Conservation (phyloP, 2,113 vertebrate genomes). For the Ammodytes dubius region DNA sequence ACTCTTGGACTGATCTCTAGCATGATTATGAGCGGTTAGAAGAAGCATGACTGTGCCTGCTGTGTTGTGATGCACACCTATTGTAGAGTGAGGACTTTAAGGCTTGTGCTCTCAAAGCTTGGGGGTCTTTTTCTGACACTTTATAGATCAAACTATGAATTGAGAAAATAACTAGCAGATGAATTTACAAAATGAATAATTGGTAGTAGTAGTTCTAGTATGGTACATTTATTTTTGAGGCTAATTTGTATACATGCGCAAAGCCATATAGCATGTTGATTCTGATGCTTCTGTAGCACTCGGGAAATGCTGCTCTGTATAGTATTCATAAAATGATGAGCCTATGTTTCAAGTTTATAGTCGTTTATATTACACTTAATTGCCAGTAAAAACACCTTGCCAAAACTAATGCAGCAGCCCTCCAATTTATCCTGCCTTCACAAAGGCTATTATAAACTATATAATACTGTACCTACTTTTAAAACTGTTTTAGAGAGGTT, state of each 20-base stretch:
- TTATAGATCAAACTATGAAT: not conserved
- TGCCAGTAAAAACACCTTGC: conserved; percentile 1
- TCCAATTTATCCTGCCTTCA: conserved; percentile 5
- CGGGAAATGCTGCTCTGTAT: not conserved
- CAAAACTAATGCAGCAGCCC: conserved; percentile 1
- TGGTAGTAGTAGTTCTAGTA: not conserved
- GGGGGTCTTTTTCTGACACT: not conserved
- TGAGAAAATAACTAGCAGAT: not conserved
- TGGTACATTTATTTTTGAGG: not conserved
- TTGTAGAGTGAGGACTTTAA: conserved; percentile 11
- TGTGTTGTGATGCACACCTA: not conserved
- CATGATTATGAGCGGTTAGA: conserved; percentile 37
- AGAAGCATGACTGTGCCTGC: conserved; percentile 45
- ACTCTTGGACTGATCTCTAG: conserved; percentile 22
- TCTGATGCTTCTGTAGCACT: not conserved
- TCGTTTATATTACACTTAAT: conserved; percentile 9
- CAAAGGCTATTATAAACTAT: not conserved
- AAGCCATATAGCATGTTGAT: not conserved
- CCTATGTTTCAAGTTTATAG: conserved; percentile 4
- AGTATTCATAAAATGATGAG: not conserved
- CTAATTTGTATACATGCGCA: not conserved
- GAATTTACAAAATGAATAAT: not conserved
- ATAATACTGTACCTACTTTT: too few species aligned
- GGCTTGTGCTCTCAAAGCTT: not conserved
- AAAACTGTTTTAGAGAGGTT: not conserved